Evolutionary conservation across 2,113 vertebrate genomes (phyloP), one percentile per base, ranked within the genome.

Genomic region (Atlantisia rogersi): DNA sequence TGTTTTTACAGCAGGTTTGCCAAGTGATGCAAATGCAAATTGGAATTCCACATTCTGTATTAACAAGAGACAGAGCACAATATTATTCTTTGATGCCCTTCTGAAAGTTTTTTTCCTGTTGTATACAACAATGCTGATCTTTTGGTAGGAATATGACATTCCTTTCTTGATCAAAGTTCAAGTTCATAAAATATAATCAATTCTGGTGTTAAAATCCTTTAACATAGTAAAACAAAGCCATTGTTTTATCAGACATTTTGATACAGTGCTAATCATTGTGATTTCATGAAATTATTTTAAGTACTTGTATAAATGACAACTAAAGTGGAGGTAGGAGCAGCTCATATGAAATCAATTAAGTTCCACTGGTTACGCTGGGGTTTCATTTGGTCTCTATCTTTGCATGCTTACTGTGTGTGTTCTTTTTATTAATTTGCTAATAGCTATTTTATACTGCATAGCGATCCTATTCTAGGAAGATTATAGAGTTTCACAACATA

Each of bases 11-110:
- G 88, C 46, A 21, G 60, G 77, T 95, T 95, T 95, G 94, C 95
- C 92, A 96, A 96, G 80, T 94, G 95, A 96, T 97, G 95, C 90
- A 95, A 96, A 97, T 95, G 82, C 90, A 96, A 96, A 96, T 95
- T 94, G 95, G 90, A 95, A 96, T 97, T 95, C 94, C 92, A 96
- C 93, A 50, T 95, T 95, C 77, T 91, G 62, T 87, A 80, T 95
- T 93, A 95, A 96, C 77, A 71, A 92, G 88, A 95, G 75, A 88
- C 89, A 96, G 77, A 94, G 73, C n/a, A 93, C 78, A 75, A 42
- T 88, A 82, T 94, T 90, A 74, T 91, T 82, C 86, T 95, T 92
- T 95, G 74, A 93, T 94, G 86, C 83, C 73, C 10, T 71, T 76
- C 75, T 82, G 63, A 92, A 68, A 44, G 17, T 32, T 93, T 90